A percentile compares a stretch with the other conserved stretches of the same genome.
phyloP scores from a whole-genome alignment of 2,113 vertebrate species.

The Miniopterus natalensis region DNA sequence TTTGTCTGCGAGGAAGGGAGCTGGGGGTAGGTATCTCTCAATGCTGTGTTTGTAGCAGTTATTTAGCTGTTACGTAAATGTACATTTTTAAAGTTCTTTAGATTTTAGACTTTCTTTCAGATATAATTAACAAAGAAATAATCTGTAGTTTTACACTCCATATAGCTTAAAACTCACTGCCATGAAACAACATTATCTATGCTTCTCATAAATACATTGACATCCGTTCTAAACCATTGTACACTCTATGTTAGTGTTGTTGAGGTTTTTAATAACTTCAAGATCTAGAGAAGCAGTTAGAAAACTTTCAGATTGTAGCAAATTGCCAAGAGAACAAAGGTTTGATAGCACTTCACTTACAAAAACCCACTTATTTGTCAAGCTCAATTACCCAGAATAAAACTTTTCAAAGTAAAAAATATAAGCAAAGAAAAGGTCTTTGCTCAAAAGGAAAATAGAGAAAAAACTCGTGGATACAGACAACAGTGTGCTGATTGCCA shows the following conservation, averaged over 20 bases:
- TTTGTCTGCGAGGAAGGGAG: neutral
- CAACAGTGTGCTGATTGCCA: neutral
- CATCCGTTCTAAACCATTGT: neutral
- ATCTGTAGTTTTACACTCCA: neutral
- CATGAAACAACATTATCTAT: neutral
- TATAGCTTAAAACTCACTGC: neutral
- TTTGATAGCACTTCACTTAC: neutral
- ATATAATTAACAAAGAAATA: constrained; percentile 50
- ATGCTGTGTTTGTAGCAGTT: neutral
- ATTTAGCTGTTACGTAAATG: neutral
- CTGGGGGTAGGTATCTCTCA: neutral
- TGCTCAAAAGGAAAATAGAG: neutral
- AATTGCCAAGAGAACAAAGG: neutral
- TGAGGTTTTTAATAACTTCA: constrained; percentile 9
- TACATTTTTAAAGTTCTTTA: neutral
- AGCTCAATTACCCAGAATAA: constrained; percentile 17
- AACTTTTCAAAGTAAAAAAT: neutral
- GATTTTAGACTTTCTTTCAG: constrained; percentile 41
- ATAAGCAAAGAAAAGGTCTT: neutral
- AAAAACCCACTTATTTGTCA: neutral
- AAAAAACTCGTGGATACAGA: neutral
- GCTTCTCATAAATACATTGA: constrained; percentile 50
- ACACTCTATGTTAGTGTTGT: neutral
- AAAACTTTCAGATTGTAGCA: neutral
- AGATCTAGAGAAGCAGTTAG: neutral